Conservation (phyloP, 2,797 vertebrate genomes). For the Naso thynnoides region DNA sequence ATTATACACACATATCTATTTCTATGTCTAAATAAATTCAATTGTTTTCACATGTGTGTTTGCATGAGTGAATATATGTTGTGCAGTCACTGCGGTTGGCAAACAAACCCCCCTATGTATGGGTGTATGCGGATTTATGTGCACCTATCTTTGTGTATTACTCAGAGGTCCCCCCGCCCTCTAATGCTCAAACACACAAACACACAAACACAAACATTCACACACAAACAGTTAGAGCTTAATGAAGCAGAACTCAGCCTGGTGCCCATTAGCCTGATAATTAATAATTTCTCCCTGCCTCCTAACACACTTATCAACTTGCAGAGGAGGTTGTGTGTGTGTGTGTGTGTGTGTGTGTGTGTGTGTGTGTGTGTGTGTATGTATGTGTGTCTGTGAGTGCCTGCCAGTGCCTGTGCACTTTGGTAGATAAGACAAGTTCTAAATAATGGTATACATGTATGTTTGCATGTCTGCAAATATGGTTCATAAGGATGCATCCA, state of each 20-base stretch:
- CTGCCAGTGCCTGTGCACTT: conserved; percentile 56
- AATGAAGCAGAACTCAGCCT: conserved; percentile 96
- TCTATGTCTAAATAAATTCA: not conserved
- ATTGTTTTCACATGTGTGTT: conserved; percentile 11
- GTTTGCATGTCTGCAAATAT: conserved; percentile 18
- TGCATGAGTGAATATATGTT: conserved; percentile 21
- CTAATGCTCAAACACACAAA: conserved; percentile 65
- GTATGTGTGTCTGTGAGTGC: conserved; percentile 48
- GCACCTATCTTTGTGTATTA: conserved; percentile 58
- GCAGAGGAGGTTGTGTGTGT: conserved; percentile 71
- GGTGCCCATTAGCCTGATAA: conserved; percentile 99
- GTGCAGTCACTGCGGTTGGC: not conserved
- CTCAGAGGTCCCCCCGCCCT: conserved; percentile 47
- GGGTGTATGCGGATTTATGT: conserved; percentile 29
- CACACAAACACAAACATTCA: conserved; percentile 62
- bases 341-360: conserved; percentile 40
- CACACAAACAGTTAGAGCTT: conserved; percentile 88
- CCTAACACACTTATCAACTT: conserved; percentile 94
- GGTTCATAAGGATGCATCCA: not conserved
- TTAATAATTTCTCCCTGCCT: conserved; percentile 98
- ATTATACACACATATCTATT: not conserved
- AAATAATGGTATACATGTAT: conserved; percentile 31
- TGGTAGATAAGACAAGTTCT: conserved; percentile 50
- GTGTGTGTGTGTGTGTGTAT: conserved; percentile 33
- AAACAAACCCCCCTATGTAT: conserved; percentile 22